Conservation (phyloP, 2,888 invertebrate species). For the Nomada goodeniana region DNA sequence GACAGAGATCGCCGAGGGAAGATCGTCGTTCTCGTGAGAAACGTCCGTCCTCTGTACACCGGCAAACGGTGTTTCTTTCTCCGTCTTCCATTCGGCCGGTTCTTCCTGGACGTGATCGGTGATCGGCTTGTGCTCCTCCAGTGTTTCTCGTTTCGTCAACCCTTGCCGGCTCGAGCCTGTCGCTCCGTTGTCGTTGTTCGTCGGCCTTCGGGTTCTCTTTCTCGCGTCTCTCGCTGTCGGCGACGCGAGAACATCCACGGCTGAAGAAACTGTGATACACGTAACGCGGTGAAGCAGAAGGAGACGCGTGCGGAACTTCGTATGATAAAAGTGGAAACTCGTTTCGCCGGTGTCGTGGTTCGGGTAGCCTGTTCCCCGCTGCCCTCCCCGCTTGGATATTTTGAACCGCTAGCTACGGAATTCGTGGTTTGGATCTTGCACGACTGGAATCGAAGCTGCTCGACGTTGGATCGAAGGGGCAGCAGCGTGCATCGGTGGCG, state of each 20-base stretch:
- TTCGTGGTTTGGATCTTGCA: slow-evolving; percentile 7
- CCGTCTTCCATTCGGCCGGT: slow-evolving; percentile 22
- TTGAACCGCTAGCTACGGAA: slow-evolving; percentile 25
- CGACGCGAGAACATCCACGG: slow-evolving; percentile 13
- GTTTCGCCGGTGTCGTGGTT: slow-evolving; percentile 53
- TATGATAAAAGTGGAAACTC: slow-evolving; percentile 69
- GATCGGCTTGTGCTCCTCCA: slow-evolving; percentile 56
- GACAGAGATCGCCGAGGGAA: slow-evolving; percentile 27
- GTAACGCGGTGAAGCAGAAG: slow-evolving; percentile 41
- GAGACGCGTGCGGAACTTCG: slow-evolving; percentile 45
- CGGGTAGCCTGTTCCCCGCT: background rate
- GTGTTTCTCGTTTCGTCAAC: slow-evolving; percentile 45
- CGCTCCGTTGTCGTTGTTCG: background rate
- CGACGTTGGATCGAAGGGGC: slow-evolving; percentile 44
- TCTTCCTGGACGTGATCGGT: slow-evolving; percentile 49
- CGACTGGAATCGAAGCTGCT: slow-evolving; percentile 13
- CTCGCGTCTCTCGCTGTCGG: background rate
- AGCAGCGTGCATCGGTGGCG: slow-evolving; percentile 49
- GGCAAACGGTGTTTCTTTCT: background rate
- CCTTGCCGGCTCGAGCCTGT: slow-evolving; percentile 35
- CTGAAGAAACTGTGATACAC: slow-evolving; percentile 53
- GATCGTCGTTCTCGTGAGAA: slow-evolving; percentile 39
- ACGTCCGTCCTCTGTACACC: slow-evolving; percentile 27
- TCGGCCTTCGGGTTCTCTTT: background rate
- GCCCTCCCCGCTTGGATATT: slow-evolving; percentile 45